Base-by-base conservation (phyloP, 2,113 vertebrate species). In the Pimephales promelas region DNA sequence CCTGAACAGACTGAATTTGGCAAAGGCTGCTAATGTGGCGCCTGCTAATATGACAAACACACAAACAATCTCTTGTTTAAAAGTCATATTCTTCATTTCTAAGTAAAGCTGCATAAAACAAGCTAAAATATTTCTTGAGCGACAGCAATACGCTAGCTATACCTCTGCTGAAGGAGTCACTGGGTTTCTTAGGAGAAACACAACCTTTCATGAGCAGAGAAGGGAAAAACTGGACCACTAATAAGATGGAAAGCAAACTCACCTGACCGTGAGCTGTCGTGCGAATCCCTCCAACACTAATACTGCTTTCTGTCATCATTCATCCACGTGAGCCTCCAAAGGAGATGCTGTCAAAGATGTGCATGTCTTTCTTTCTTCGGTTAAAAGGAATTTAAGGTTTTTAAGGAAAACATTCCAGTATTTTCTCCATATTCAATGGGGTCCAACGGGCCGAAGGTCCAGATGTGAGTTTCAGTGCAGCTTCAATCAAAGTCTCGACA, bases 201-300 rank as follows among this genome's bases (percentile, higher is more conserved):
- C 10, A 11, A 40, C 34, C 20, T 40, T 70, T 70, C 66, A 70
- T 36, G 66, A 22, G 66, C 34, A n/a, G 10, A 70, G 66, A 70
- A 70, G 64, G 64, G 34, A 36, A 70, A 64, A 40, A n/a, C 34
- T 70, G 66, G 34, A 20, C 34, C 66, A 11, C 66, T 70, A 70
- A 70, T 70, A 36, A 40, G 66, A 70, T 70, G 66, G 34, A 70
- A 70, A 70, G 66, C 66, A 70, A 70, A 70, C 34, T 70, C 34
- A n/a, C 34, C 66, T 70, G 31, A 70, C 66, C 66, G 20, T 70
- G 66, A 70, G 66, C 34, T 40, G 66, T 36, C 9, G 9, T 68
- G n/a, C n/a, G 66, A 40, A 40, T 10, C 34, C 28, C 28, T 28
- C 28, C 28, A n/a, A 68, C 66, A n/a, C 16, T 20, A 10, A 34